phyloP scores from a whole-genome alignment of 2,113 vertebrate species.

The Vombatus ursinus region DNA sequence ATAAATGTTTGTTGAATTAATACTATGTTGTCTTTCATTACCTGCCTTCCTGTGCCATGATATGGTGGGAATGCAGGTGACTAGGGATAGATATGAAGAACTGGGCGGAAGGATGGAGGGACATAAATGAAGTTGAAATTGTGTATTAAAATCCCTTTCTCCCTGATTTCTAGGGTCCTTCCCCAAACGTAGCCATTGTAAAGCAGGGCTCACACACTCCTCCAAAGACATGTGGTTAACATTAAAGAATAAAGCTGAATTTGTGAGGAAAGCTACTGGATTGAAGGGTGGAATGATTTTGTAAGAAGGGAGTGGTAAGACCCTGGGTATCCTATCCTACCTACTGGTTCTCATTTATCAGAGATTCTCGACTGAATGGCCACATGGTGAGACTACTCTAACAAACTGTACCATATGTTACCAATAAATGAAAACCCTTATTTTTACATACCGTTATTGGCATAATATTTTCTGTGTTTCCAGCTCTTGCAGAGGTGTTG shows the following conservation, averaged over 20 bases:
- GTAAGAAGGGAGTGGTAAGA: slow-evolving; percentile 19
- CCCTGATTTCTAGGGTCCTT: slow-evolving; percentile 2
- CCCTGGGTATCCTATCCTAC: background rate
- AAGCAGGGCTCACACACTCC: background rate
- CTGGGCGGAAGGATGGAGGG: background rate
- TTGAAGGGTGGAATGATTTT: slow-evolving; percentile 43
- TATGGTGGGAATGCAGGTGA: background rate
- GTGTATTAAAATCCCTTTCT: background rate
- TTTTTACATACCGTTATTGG: slow-evolving; percentile 21
- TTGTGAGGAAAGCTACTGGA: slow-evolving; percentile 46
- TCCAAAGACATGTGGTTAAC: slow-evolving; percentile 63
- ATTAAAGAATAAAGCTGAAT: slow-evolving; percentile 55
- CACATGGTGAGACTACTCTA: slow-evolving; percentile 42
- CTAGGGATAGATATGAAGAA: background rate
- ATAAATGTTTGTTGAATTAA: background rate
- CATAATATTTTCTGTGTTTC: slow-evolving; percentile 26
- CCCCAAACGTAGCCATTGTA: background rate
- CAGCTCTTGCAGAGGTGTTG: slow-evolving; percentile 5
- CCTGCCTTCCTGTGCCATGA: background rate
- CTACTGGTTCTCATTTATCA: slow-evolving; percentile 37
- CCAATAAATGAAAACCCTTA: slow-evolving; percentile 50
- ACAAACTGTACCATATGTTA: slow-evolving; percentile 51
- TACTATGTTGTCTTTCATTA: background rate
- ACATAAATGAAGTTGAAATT: background rate
- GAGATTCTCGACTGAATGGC: background rate